phyloP scores from a whole-genome alignment of 2,888 invertebrate species.

The Cerceris ruficornis region DNA sequence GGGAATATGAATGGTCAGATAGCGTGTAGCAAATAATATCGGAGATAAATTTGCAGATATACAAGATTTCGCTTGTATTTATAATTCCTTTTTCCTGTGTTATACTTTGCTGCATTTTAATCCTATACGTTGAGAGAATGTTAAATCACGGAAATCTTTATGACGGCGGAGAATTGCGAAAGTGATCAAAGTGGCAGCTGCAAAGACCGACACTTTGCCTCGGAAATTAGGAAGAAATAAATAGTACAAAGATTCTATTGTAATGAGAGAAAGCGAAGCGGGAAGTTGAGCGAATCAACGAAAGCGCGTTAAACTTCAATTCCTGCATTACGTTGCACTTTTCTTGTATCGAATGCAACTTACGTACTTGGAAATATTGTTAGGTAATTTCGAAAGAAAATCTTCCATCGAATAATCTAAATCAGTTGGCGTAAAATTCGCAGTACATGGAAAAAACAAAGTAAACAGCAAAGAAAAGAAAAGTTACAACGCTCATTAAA shows the following conservation, averaged over 20 bases:
- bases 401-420: not conserved
- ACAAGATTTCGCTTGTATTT: too few relatives aligned
- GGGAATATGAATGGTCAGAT: too few relatives aligned
- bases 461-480: not conserved
- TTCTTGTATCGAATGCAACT: slow-evolving; percentile 34
- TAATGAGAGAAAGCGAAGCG: slow-evolving; percentile 68
- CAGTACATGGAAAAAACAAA: not conserved
- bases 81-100: too few relatives aligned
- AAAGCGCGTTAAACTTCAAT: slow-evolving; percentile 49
- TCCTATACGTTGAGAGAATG: too few relatives aligned
- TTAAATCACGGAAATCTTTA: not conserved
- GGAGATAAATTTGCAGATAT: too few relatives aligned
- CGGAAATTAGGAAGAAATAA: slow-evolving; percentile 44
- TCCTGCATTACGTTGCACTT: slow-evolving; percentile 48
- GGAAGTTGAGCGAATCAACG: slow-evolving; percentile 60
- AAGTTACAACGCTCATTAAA: too few relatives aligned
- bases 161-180: slow-evolving; percentile 1
- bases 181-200: slow-evolving; percentile 18
- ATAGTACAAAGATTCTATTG: slow-evolving; percentile 58
- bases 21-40: too few relatives aligned
- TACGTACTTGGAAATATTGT: slow-evolving; percentile 21
- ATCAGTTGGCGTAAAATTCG: not conserved
- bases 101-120: too few relatives aligned
- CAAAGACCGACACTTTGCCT: slow-evolving; percentile 34
- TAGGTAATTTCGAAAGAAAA: slow-evolving; percentile 33